Conservation (phyloP, 2,888 invertebrate genomes). For the Pelosia muscerda region DNA sequence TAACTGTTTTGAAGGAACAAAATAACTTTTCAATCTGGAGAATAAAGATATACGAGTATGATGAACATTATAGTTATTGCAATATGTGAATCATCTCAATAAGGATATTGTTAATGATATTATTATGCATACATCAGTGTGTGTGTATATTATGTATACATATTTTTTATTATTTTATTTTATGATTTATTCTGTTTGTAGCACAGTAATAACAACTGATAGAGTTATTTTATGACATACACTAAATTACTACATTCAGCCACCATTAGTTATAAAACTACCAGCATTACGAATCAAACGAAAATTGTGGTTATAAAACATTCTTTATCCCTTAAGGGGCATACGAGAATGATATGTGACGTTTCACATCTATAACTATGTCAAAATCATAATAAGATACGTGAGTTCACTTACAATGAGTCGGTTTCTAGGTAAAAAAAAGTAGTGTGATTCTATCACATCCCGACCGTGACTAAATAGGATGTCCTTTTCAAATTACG, state of each 20-base stretch:
- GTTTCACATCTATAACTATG: conserved; percentile 6
- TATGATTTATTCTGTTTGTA: neutral
- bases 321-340: neutral
- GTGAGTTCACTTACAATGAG: neutral
- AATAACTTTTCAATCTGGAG: too few relatives aligned
- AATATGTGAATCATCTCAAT: neutral
- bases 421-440: conserved; percentile 10
- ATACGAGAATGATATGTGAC: neutral
- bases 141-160: neutral
- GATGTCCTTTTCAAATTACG: conserved; percentile 67
- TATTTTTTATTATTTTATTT: neutral
- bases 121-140: too few relatives aligned
- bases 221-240: neutral
- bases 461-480: conserved; percentile 59
- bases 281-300: neutral
- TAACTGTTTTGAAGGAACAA: too few relatives aligned
- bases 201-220: neutral
- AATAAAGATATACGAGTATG: too few relatives aligned
- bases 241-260: neutral
- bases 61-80: neutral
- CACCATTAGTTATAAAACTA: neutral
- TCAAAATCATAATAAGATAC: conserved; percentile 2
- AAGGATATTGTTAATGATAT: neutral
- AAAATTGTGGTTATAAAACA: neutral
- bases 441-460: conserved; percentile 37